Evolutionary conservation across 2,888 invertebrate species (phyloP).

Genomic region (Ommatoiulus sabulosus): DNA sequence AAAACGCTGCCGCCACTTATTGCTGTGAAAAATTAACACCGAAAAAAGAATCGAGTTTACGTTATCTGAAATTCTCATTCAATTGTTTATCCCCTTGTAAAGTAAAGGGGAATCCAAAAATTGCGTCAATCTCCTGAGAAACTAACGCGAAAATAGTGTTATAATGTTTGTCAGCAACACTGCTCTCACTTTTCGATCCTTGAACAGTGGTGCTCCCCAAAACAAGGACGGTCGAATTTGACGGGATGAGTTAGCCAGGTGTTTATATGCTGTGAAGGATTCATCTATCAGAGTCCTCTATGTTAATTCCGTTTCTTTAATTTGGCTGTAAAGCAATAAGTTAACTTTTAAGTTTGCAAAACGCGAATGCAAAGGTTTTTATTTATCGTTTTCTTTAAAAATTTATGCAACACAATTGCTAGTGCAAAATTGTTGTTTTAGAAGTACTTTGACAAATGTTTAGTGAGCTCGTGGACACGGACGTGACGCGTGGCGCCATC

Average conservation of each 20-base stretch:
- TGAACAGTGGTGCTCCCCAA: conserved; percentile 57
- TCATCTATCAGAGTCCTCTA: not conserved
- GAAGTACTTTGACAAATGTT: not conserved
- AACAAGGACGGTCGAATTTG: conserved; percentile 54
- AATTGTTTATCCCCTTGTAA: conserved; percentile 32
- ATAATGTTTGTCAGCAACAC: conserved; percentile 58
- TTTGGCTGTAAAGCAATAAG: not conserved
- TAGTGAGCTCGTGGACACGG: not conserved
- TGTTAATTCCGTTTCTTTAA: not conserved
- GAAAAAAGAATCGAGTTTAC: too few relatives aligned
- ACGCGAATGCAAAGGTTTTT: not conserved
- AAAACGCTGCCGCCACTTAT: too few relatives aligned
- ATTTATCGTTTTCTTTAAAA: not conserved
- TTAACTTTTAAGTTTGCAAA: not conserved
- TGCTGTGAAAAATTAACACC: too few relatives aligned
- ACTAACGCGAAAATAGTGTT: conserved; percentile 60
- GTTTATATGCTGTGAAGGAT: not conserved
- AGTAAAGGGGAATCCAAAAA: conserved; percentile 59
- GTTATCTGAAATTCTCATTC: conserved; percentile 49
- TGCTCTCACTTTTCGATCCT: conserved; percentile 57
- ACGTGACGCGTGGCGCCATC: not conserved
- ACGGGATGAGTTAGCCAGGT: not conserved
- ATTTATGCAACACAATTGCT: not conserved
- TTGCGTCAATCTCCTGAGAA: conserved; percentile 73
- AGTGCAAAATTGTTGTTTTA: not conserved